These are phyloP conservation scores for Porites lutea DNA, from an alignment of 64 coral and sea anemone genomes.

Conservation along the genomic window DNA sequence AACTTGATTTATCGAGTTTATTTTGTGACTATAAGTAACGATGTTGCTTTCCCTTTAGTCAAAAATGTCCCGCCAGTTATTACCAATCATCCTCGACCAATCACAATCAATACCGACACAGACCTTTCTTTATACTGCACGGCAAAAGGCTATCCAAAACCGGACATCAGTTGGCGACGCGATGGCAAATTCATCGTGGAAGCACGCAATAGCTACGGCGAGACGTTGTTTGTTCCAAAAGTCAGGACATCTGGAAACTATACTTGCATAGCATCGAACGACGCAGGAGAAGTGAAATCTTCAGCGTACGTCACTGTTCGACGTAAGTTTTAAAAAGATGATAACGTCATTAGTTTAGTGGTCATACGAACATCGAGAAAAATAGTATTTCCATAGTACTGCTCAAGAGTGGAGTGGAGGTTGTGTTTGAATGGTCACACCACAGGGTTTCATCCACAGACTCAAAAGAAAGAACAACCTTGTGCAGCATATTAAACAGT, in stretches of 20 bases:
- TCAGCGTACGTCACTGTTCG: constrained; percentile 56
- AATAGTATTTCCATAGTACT: too few species aligned
- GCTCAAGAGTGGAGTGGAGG: too few species aligned
- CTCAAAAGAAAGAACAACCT: too few species aligned
- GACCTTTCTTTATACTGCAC: constrained; percentile 69
- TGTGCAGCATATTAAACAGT: too few species aligned
- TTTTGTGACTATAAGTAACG: too few species aligned
- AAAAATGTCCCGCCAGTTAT: constrained; percentile 2
- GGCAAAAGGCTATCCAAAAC: constrained; percentile 45
- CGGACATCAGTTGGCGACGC: constrained; percentile 53
- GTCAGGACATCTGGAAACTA: constrained; percentile 63
- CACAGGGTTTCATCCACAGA: too few species aligned
- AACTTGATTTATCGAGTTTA: too few species aligned
- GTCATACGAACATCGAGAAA: too few species aligned
- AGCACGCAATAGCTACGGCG: neutral
- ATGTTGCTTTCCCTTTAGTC: neutral
- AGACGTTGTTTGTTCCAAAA: constrained; percentile 4
- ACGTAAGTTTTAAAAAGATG: constrained; percentile 40
- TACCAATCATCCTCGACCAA: constrained; percentile 19
- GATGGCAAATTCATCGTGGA: constrained; percentile 4
- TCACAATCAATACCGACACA: constrained; percentile 68
- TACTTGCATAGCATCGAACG: constrained; percentile 40
- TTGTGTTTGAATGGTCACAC: too few species aligned
- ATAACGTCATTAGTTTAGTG: too few species aligned
- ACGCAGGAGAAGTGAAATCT: constrained; percentile 6